Evolutionary conservation across 2,888 invertebrate species (phyloP), one percentile per base, ranked within the genome.

Genomic region (Caenorhabditis angaria): DNA sequence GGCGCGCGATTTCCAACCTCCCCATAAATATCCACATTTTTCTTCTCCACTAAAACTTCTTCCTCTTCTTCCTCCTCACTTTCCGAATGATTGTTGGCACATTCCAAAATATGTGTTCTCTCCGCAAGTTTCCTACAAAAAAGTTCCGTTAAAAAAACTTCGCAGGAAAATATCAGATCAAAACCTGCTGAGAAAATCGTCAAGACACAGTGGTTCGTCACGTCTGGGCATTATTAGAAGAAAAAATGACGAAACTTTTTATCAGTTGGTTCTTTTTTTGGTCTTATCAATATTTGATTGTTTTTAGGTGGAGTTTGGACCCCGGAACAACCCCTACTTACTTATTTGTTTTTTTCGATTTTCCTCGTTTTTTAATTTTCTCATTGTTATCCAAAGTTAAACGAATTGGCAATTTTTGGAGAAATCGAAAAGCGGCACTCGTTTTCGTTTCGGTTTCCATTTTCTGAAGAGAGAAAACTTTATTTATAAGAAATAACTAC

Each of bases 41-140:
- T 58, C 10, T 54, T 29, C 5, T 48, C 54, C 4, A 47, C 41
- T 14, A 51, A 47, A 25, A 50, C 41, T 6, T 63, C 63, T 48
- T 72, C 72, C 18, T 67, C 76, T 27, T 77, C 75, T 47, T 65
- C 68, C 10, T 73, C 76, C 0, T 70, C 76, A 28, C 69, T 71
- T 10, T 70, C 55, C 50, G 68, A 67, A 24, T 77, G 70, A 58
- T 72, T 70, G 63, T 70, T 77, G 3, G 82, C 81, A 25, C 78
- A 76, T 69, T 82, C 82, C 48, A 83, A 68, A 62, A 83, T 83
- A 50, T 83, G 76, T 51, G 82, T 78, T 53, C 76, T 78, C 47
- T 83, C 80, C 35, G 73, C 60, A 29, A 83, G 69, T 47, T 76
- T 71, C 48, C 82, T 76, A 53, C 61, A 76, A 70, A 6, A 25